These are phyloP conservation scores for Chiloscyllium plagiosum DNA, from an alignment of 2,113 vertebrate genomes.

Conservation along the genomic window DNA sequence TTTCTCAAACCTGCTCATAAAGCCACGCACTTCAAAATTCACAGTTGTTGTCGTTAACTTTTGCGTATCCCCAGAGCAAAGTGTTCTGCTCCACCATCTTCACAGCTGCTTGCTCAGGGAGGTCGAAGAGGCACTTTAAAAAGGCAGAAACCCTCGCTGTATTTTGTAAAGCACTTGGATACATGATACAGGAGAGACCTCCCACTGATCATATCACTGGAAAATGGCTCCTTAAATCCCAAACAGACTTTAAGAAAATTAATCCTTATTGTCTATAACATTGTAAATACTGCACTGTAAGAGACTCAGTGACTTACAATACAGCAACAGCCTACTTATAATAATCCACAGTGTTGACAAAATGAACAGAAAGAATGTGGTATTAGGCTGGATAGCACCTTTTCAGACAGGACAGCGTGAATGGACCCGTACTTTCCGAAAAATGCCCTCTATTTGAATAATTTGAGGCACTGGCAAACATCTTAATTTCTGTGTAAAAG, in stretches of 20 bases:
- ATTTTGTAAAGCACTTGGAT: not conserved
- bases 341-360: too few species aligned
- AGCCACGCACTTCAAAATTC: not conserved
- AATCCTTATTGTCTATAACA: too few species aligned
- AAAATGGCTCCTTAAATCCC: too few species aligned
- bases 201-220: too few species aligned
- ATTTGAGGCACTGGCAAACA: not conserved
- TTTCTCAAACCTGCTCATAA: not conserved
- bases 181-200: too few species aligned
- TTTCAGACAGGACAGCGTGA: not conserved
- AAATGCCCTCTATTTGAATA: not conserved
- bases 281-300: too few species aligned
- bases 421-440: not conserved
- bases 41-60: not conserved
- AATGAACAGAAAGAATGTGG: too few species aligned
- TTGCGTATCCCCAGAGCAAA: not conserved
- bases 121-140: not conserved
- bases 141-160: not conserved
- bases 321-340: too few species aligned
- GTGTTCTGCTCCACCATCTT: not conserved
- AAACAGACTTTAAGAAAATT: too few species aligned
- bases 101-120: not conserved
- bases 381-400: too few species aligned
- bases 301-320: too few species aligned
- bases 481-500: not conserved